Evolutionary conservation across 2,888 invertebrate genomes (phyloP), one percentile per base, ranked within the genome.

Genomic region (Eupithecia subumbrata): DNA sequence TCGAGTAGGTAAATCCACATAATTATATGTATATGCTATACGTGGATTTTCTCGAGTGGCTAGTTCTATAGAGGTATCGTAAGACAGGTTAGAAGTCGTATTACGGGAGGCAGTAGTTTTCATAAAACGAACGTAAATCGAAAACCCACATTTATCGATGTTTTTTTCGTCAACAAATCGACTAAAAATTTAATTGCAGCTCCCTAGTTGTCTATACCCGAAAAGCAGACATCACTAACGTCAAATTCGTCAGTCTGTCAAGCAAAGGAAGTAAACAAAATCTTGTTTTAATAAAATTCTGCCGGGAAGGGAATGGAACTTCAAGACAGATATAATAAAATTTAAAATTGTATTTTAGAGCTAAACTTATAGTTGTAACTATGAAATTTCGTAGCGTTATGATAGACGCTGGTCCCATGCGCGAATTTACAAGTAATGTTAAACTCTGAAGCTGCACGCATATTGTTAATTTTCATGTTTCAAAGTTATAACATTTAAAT

Each of bases 311-410:
- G 30, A 30, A 30, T 1, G 30, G 30, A 30, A 72, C 37, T 78
- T 76, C 63, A 40, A 40, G 4, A 8, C 8, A 37, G 37, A 2
- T 37, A 7, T 5, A 18, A 64, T 60, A 56, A 11, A 67, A 70
- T 14, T n/a, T n/a, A n/a, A n/a, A 2, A 30, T 30, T 30, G 30
- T 3, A 30, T 30, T 30, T 2, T 30, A 30, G 3, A 30, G 71
- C 43, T 37, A 37, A 40, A n/a, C n/a, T 52, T 48, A 5, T 16
- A n/a, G 22, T 25, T 45, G 16, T 22, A 14, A 73, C 5, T 79
- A 97, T 97, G 97, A 97, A 96, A 85, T 97, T 97, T 85, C 94
- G 97, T 70, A 96, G 96, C 60, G 94, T 96, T 84, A 96, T 97
- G 95, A 93, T 95, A 69, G 97, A 97, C 84, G 87, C 95, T 25